Evolutionary conservation across 1,140 invertebrate genomes (phyloP).

Genomic region (Rhopalosiphum padi): DNA sequence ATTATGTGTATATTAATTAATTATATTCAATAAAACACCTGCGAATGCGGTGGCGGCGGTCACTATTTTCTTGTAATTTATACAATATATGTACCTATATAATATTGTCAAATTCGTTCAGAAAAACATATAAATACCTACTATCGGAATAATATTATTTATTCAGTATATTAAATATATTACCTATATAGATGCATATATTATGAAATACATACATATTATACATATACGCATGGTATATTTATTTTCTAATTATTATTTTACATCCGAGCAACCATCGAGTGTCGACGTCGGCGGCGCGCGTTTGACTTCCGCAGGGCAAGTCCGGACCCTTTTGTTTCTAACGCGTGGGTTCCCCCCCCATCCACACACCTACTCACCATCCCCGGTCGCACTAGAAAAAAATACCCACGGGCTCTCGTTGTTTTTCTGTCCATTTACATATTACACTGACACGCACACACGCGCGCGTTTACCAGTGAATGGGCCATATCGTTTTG

Average conservation of each 20-base stretch:
- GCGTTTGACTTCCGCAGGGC: slow-evolving; percentile 28
- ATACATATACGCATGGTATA: background rate
- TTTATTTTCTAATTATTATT: slow-evolving; percentile 45
- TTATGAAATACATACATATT: background rate
- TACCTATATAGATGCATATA: background rate
- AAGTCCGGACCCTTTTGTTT: slow-evolving; percentile 34
- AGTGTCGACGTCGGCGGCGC: background rate
- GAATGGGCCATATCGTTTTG: slow-evolving; percentile 42
- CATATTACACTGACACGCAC: slow-evolving; percentile 30
- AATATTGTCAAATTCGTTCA: slow-evolving; percentile 1
- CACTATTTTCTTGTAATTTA: slow-evolving; percentile 34
- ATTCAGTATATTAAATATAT: background rate
- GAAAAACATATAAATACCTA: background rate
- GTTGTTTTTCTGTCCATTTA: slow-evolving; percentile 53
- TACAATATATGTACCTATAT: background rate
- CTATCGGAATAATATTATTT: background rate
- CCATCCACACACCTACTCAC: background rate
- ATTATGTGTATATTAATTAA: slow-evolving; percentile 47
- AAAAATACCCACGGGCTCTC: slow-evolving; percentile 42
- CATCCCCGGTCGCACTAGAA: background rate
- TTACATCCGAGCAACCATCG: background rate
- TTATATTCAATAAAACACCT: slow-evolving; percentile 52
- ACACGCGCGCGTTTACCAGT: background rate
- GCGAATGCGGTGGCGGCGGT: background rate
- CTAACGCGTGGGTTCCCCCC: background rate